phyloP scores from a whole-genome alignment of 2,113 vertebrate species.

The Climacteris rufus region DNA sequence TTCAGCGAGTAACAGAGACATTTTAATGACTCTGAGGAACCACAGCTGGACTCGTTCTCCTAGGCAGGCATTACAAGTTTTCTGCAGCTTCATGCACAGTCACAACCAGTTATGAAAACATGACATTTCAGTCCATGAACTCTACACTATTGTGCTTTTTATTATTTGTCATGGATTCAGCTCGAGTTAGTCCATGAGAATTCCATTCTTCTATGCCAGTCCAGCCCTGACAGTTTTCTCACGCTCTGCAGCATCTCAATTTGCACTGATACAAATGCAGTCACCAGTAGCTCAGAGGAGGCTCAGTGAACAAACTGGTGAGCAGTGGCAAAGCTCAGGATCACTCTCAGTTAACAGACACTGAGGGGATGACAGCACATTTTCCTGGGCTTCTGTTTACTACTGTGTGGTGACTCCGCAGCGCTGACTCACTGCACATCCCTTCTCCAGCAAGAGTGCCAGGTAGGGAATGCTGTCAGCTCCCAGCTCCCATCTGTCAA shows the following conservation, averaged over 20 bases:
- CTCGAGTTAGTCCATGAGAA: not conserved
- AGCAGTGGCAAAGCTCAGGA: not conserved
- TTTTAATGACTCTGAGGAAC: not conserved
- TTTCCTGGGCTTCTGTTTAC: not conserved
- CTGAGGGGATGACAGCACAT: not conserved
- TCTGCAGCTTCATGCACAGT: not conserved
- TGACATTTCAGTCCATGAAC: not conserved
- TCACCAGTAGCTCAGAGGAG: not conserved
- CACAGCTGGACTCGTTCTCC: not conserved
- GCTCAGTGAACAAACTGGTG: not conserved
- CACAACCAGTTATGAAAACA: not conserved
- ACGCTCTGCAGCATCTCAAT: not conserved
- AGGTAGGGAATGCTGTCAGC: not conserved
- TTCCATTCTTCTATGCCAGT: not conserved
- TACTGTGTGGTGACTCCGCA: rapidly evolving
- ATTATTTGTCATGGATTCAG: not conserved
- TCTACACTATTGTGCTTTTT: not conserved
- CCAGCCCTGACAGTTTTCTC: not conserved
- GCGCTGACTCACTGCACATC: not conserved
- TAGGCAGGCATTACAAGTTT: not conserved
- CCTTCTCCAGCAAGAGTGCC: not conserved
- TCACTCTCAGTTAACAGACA: not conserved
- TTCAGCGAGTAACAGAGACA: not conserved
- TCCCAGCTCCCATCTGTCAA: not conserved
- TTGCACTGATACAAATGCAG: rapidly evolving